These are phyloP conservation scores for Leucopsar rothschildi DNA, from an alignment of 2,113 vertebrate species.

Conservation along the genomic window DNA sequence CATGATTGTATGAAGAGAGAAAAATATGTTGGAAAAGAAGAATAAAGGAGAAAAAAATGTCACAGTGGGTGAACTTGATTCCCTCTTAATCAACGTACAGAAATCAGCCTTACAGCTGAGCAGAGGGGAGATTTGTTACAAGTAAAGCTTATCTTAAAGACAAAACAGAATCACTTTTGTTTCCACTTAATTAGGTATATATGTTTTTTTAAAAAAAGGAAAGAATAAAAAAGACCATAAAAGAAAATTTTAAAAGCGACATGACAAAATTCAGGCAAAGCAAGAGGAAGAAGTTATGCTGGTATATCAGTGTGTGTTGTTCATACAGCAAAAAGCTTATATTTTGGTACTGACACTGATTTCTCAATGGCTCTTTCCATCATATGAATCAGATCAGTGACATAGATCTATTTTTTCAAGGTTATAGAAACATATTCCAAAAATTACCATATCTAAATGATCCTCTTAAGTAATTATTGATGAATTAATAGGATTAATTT, in stretches of 20 bases:
- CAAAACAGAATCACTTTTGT: not conserved
- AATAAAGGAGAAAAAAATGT: not conserved
- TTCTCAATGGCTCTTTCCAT: not conserved
- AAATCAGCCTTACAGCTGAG: not conserved
- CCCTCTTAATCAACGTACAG: not conserved
- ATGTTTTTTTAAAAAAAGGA: too few species aligned
- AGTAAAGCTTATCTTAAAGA: slow-evolving; percentile 2
- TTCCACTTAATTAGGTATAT: not conserved
- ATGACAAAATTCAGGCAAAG: not conserved
- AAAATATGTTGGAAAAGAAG: not conserved
- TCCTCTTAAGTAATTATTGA: not conserved
- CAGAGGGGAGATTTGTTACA: not conserved
- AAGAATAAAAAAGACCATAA: rapidly evolving
- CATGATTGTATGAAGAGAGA: not conserved
- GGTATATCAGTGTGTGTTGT: not conserved
- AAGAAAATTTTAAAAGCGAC: not conserved
- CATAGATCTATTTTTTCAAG: not conserved
- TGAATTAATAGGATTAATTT: not conserved
- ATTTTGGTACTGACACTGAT: not conserved
- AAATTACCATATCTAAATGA: not conserved
- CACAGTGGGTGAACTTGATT: not conserved
- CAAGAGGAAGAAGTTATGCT: not conserved
- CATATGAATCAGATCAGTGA: not conserved
- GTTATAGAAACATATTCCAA: not conserved
- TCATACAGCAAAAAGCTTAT: not conserved